Evolutionary conservation across 2,888 invertebrate genomes (phyloP), one percentile per base, ranked within the genome.

Genomic region (Epirrhoe tristata): DNA sequence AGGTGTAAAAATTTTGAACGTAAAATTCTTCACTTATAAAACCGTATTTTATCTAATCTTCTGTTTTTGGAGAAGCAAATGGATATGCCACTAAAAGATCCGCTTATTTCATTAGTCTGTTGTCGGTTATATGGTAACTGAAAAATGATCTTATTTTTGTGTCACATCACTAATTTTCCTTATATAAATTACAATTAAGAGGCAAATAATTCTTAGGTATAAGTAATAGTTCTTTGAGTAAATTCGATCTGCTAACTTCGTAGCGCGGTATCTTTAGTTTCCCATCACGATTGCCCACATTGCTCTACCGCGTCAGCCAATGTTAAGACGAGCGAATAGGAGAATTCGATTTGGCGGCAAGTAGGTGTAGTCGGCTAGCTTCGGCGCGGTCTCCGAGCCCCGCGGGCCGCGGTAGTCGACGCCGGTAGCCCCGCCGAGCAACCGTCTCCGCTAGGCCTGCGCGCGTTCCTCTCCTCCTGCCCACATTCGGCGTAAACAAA

Each of bases 401-500:
- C 66, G 68, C 69, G 81, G 82, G 58, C 63, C 66, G 68, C 69
- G 81, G 82, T 77, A 84, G 86, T 88, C 80, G 83, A 72, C 76
- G 82, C 83, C 83, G 84, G 81, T 77, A 77, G 78, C 76, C 77
- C 78, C 72, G 73, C 72, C 70, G 75, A 76, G 76, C 77, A 75
- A 74, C 73, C 79, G 77, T 72, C 64, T 67, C 65, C 70, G 72
- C 67, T 70, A 72, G 72, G 67, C 66, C 67, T 69, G 36, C 63
- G 69, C 66, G 69, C 74, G 72, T 72, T 72, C 71, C 66, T 43
- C 51, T 55, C 68, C 72, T 72, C 67, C 68, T 76, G 75, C 74
- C 70, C 73, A 74, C 75, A 78, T 74, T 76, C 77, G 78, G 79
- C 84, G 87, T 88, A 91, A 91, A 91, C 91, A 90, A 89, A 86